These are phyloP conservation scores for Xiphophorus maculatus DNA, from an alignment of 2,113 vertebrate species.

Conservation along the genomic window DNA sequence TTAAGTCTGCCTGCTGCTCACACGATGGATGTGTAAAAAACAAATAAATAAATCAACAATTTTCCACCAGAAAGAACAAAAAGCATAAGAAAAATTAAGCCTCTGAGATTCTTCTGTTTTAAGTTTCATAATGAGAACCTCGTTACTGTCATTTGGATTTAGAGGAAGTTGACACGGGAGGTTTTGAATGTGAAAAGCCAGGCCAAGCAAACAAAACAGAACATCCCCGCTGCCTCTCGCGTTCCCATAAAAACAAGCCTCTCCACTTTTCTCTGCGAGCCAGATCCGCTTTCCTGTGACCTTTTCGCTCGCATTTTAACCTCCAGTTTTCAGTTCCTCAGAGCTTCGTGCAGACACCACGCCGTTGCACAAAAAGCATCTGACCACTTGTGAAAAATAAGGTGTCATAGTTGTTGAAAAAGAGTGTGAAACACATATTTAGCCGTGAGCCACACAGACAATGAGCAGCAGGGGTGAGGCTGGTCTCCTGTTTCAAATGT, in stretches of 20 bases:
- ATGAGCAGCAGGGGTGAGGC: conserved; percentile 12
- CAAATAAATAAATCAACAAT: background rate
- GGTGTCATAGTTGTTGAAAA: conserved; percentile 1
- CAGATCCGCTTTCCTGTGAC: conserved; percentile 60
- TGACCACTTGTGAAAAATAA: background rate
- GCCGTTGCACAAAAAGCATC: background rate
- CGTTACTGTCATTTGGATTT: background rate
- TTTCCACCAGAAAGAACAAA: background rate
- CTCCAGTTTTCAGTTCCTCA: conserved; percentile 43
- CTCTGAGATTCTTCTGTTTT: background rate
- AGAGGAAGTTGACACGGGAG: conserved; percentile 26
- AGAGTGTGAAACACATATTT: conserved; percentile 1
- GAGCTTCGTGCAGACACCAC: conserved; percentile 14
- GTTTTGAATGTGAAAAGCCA: conserved; percentile 14
- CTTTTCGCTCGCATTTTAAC: conserved; percentile 30
- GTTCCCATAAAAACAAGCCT: conserved; percentile 54
- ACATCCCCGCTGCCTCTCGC: conserved; percentile 19
- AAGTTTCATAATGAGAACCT: background rate
- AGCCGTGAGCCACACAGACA: background rate
- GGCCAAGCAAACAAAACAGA: conserved; percentile 26
- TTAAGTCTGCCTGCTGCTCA: conserved; percentile 63
- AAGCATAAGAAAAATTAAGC: background rate
- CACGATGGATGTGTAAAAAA: conserved; percentile 5
- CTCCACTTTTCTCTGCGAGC: conserved; percentile 19
- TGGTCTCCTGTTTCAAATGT: conserved; percentile 16